Conservation (phyloP, 2,113 vertebrate genomes). For the Zosterops borbonicus region DNA sequence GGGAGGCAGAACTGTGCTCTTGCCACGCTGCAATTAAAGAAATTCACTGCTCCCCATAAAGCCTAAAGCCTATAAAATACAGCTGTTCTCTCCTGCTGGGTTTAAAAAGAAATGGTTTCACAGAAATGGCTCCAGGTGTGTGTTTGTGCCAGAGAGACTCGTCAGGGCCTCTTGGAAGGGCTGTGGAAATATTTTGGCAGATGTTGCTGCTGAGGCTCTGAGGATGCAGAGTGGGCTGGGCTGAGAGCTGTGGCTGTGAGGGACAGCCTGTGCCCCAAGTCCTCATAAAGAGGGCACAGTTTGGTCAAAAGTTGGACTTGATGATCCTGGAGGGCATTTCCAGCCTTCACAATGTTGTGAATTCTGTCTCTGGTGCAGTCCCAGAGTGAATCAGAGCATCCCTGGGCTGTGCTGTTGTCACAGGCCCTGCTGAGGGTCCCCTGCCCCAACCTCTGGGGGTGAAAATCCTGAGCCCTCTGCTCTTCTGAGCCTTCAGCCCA, state of each 20-base stretch:
- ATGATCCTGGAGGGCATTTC: background rate
- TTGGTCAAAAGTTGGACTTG: background rate
- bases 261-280: too few relatives aligned
- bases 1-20: background rate
- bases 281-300: background rate
- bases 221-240: background rate
- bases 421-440: background rate
- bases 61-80: background rate
- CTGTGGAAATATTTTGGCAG: constrained; percentile 1
- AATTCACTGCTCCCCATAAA: background rate
- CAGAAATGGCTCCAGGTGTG: background rate
- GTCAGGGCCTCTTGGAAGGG: background rate
- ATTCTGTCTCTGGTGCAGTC: background rate
- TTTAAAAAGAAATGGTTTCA: background rate
- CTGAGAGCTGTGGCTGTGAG: background rate
- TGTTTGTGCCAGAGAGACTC: background rate
- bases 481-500: background rate
- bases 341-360: accelerated
- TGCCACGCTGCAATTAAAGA: background rate
- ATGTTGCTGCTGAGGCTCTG: background rate
- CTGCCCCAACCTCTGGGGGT: background rate
- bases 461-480: background rate
- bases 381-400: background rate
- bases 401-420: background rate
- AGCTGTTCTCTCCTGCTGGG: constrained; percentile 15